phyloP scores from a whole-genome alignment of 23 tunicate species.

The Styela plicata region DNA sequence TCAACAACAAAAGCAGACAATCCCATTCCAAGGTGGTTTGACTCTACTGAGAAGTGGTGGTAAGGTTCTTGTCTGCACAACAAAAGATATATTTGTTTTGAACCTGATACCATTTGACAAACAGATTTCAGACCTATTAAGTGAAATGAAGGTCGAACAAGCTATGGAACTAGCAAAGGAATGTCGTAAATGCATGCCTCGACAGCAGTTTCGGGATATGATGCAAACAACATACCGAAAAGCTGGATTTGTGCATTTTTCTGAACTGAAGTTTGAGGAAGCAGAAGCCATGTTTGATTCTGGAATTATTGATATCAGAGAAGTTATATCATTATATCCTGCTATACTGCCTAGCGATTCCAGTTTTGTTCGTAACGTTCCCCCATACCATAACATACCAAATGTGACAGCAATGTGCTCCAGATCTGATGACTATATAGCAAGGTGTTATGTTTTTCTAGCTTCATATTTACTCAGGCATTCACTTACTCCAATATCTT shows the following conservation, averaged over 20 bases:
- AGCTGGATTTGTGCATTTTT: constrained; percentile 66
- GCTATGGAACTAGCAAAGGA: constrained; percentile 50
- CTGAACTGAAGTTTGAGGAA: constrained; percentile 49
- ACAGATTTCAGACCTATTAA: constrained; percentile 44
- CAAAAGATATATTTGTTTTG: constrained; percentile 74
- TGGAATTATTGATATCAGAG: constrained; percentile 75
- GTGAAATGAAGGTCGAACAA: constrained; percentile 46
- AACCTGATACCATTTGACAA: constrained; percentile 53
- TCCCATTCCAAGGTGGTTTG: constrained; percentile 67
- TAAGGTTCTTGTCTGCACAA: constrained; percentile 55
- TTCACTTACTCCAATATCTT: neutral
- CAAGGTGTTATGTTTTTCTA: constrained; percentile 51
- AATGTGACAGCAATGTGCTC: constrained; percentile 47
- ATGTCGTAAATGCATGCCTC: constrained; percentile 34
- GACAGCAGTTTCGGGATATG: constrained; percentile 30
- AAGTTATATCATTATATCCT: constrained; percentile 66
- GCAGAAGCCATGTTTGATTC: constrained; percentile 38
- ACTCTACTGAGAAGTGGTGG: constrained; percentile 24
- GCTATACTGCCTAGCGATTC: constrained; percentile 23
- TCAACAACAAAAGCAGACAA: constrained; percentile 73
- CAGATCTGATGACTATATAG: constrained; percentile 35
- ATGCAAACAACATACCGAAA: constrained; percentile 43
- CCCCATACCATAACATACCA: constrained; percentile 44
- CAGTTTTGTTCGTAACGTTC: constrained; percentile 36
- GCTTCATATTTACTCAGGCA: constrained; percentile 8